Percentiles rank a stretch among this genome's conserved stretches.
Evolutionary conservation across 2,888 invertebrate species (phyloP).

Genomic region (Pollenia amentaria): DNA sequence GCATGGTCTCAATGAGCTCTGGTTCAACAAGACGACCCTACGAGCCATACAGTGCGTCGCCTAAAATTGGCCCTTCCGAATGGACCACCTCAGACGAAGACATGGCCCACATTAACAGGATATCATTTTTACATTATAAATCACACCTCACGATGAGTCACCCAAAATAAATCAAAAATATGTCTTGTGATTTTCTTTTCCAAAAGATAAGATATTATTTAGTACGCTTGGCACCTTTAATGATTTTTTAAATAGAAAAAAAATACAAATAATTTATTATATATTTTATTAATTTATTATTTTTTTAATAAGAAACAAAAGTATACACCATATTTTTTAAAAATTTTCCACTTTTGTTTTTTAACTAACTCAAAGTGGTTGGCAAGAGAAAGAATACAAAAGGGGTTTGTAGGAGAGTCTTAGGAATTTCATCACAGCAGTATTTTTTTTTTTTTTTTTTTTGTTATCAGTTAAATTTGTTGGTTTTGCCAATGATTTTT

Average conservation of each 20-base stretch:
- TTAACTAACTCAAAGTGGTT: background rate
- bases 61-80: too few species aligned
- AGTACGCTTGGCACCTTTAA: background rate
- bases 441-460: constrained; percentile 28
- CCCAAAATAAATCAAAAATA: constrained; percentile 22
- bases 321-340: background rate
- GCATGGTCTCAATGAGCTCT: too few species aligned
- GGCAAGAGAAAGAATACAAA: background rate
- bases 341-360: background rate
- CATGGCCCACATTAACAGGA: too few species aligned
- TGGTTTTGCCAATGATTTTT: background rate
- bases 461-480: constrained; percentile 21
- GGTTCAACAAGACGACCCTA: too few species aligned
- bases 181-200: constrained; percentile 17
- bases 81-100: too few species aligned
- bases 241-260: background rate
- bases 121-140: too few species aligned
- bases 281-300: constrained; percentile 11
- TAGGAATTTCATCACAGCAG: constrained; percentile 38
- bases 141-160: too few species aligned
- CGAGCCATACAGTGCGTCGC: too few species aligned
- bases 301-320: constrained; percentile 1
- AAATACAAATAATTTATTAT: background rate
- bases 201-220: constrained; percentile 27
- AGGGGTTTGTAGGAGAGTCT: constrained; percentile 1